Evolutionary conservation across 2,888 invertebrate species (phyloP).

Genomic region (Mythimna impura): DNA sequence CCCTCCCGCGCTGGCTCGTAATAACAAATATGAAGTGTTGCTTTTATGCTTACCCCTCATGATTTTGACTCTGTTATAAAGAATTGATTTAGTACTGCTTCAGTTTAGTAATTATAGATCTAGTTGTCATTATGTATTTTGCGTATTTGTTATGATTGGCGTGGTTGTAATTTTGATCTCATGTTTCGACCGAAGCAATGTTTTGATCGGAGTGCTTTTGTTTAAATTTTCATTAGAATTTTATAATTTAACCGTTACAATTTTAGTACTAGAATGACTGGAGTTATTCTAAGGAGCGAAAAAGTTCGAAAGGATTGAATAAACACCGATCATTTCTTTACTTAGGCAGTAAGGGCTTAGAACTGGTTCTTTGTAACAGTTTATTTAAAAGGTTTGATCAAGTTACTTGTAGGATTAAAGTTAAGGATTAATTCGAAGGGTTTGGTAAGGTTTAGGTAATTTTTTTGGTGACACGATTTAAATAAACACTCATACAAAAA

Average conservation of each 20-base stretch:
- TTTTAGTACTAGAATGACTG: constrained; percentile 3
- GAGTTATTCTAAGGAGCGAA: constrained; percentile 11
- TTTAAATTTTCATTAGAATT: constrained; percentile 16
- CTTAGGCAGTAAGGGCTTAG: constrained; percentile 23
- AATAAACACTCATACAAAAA: background rate
- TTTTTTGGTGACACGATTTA: background rate
- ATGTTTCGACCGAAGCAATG: constrained; percentile 40
- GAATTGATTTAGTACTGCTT: constrained; percentile 82
- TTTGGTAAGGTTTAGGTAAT: background rate
- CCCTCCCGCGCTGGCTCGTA: constrained; percentile 87
- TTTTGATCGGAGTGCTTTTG: constrained; percentile 36
- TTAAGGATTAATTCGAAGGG: background rate
- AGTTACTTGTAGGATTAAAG: background rate
- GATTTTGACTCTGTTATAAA: constrained; percentile 86
- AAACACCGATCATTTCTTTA: constrained; percentile 45
- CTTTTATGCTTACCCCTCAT: constrained; percentile 84
- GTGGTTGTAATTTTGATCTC: constrained; percentile 63
- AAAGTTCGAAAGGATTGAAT: constrained; percentile 46
- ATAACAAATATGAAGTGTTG: constrained; percentile 90
- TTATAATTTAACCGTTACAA: constrained; percentile 9
- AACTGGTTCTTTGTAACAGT: constrained; percentile 28
- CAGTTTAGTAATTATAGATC: constrained; percentile 84
- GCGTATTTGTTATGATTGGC: constrained; percentile 66
- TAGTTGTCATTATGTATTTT: constrained; percentile 62
- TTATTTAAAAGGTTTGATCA: constrained; percentile 27